These are phyloP conservation scores for Scaptomyza cyrtandrae DNA, from an alignment of 2,888 invertebrate species.

Conservation along the genomic window DNA sequence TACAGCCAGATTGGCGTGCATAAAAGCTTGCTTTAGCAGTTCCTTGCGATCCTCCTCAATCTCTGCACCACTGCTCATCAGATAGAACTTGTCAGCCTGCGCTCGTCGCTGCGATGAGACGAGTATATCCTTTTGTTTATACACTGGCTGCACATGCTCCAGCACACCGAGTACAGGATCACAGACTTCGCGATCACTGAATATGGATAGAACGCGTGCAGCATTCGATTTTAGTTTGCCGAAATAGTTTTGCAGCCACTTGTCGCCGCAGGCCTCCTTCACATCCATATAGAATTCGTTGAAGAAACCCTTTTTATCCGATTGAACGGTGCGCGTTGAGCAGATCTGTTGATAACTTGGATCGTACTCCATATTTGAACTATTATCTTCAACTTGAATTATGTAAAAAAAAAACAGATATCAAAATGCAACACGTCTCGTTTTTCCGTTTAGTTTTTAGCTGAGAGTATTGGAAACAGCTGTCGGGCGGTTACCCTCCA, in stretches of 20 bases:
- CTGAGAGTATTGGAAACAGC: conserved; percentile 67
- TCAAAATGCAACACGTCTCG: conserved; percentile 54
- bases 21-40: conserved; percentile 86
- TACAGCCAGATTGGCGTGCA: conserved; percentile 89
- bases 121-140: conserved; percentile 88
- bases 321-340: conserved; percentile 90
- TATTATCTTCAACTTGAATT: conserved; percentile 28
- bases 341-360: conserved; percentile 88
- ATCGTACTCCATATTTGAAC: conserved; percentile 65
- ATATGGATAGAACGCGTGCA: conserved; percentile 86
- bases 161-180: conserved; percentile 86
- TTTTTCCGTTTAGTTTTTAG: conserved; percentile 44
- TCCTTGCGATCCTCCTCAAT: conserved; percentile 48
- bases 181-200: conserved; percentile 85
- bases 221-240: conserved; percentile 86
- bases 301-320: conserved; percentile 91
- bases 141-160: conserved; percentile 88
- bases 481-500: conserved; percentile 62
- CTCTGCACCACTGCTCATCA: conserved; percentile 84
- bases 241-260: conserved; percentile 88
- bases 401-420: conserved; percentile 43
- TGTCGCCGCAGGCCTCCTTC: conserved; percentile 82
- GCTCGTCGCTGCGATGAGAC: conserved; percentile 87
- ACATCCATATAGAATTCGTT: conserved; percentile 88
- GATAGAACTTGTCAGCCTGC: conserved; percentile 87